Evolutionary conservation across 2,888 invertebrate genomes (phyloP).

Genomic region (Cancer borealis): DNA sequence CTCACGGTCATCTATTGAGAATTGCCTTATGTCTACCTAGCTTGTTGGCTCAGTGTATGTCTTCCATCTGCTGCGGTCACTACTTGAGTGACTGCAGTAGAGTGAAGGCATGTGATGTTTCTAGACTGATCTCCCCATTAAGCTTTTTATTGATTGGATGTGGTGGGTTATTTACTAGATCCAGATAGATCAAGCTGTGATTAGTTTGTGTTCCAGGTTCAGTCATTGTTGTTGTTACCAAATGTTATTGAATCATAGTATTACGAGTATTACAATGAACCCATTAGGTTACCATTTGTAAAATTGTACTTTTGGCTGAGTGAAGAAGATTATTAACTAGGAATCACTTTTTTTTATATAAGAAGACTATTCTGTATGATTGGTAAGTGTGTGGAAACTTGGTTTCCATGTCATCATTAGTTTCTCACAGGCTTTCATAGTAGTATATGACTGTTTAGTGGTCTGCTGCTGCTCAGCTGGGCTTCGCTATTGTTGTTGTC

Average conservation of each 20-base stretch:
- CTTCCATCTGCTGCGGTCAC: conserved; percentile 18
- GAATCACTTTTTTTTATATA: background rate
- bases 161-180: background rate
- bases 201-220: background rate
- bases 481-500: background rate
- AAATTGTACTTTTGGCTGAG: background rate
- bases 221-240: background rate
- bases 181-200: background rate
- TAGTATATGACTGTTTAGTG: background rate
- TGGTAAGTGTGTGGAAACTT: background rate
- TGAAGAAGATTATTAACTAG: background rate
- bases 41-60: background rate
- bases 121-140: background rate
- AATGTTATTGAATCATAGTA: conserved; percentile 2
- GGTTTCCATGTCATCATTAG: background rate
- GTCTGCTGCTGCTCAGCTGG: background rate
- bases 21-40: background rate
- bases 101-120: conserved; percentile 11
- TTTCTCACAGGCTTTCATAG: background rate
- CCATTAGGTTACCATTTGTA: background rate
- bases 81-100: conserved; percentile 3
- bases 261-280: background rate
- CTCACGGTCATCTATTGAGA: conserved; percentile 62
- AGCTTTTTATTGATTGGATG: background rate
- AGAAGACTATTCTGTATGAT: background rate